These are phyloP conservation scores for Chaetophractus vellerosus DNA, from an alignment of 2,797 vertebrate genomes.

Conservation along the genomic window DNA sequence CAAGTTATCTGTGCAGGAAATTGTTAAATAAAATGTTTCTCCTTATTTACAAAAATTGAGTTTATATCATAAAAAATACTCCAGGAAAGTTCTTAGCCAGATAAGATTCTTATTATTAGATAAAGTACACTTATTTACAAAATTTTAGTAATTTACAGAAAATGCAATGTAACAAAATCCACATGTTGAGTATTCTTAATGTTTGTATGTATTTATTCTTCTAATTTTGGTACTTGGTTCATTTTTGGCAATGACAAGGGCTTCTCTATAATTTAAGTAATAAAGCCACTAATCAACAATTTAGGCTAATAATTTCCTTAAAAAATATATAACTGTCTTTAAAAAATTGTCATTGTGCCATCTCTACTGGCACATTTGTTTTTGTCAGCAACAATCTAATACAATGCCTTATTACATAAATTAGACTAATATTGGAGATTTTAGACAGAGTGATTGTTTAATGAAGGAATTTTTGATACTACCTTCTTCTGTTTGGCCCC, in stretches of 20 bases:
- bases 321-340: background rate
- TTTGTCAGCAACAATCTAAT: background rate
- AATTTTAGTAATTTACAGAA: too few species aligned
- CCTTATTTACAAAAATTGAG: too few species aligned
- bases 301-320: background rate
- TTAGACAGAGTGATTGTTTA: background rate
- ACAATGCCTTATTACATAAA: background rate
- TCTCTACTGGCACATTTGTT: background rate
- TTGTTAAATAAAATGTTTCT: background rate
- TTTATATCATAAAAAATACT: too few species aligned
- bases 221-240: too few species aligned
- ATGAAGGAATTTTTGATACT: background rate
- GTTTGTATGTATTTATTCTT: too few species aligned
- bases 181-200: too few species aligned
- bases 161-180: too few species aligned
- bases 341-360: background rate
- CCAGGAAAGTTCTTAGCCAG: too few species aligned
- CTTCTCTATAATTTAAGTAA: background rate
- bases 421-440: background rate
- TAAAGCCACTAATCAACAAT: background rate
- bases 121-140: too few species aligned
- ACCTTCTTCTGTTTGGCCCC: background rate
- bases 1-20: background rate
- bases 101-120: too few species aligned
- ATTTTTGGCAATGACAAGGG: too few species aligned